Base-by-base conservation (phyloP, 1,140 invertebrate genomes). In the Harpegnathos saltator region DNA sequence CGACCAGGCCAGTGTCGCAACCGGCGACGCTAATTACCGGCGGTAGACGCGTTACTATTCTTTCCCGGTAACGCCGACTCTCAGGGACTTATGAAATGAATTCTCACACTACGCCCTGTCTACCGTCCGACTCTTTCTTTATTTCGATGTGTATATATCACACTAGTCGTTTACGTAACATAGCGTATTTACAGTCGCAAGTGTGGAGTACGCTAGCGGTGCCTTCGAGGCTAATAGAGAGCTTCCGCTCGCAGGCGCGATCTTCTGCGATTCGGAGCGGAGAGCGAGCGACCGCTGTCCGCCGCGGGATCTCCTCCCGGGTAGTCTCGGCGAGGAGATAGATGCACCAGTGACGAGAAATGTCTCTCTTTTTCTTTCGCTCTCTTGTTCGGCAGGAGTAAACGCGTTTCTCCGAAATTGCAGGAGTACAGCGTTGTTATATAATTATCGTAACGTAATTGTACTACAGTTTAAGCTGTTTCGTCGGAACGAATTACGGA, bases 41-140 rank as follows among this genome's bases (percentile, higher is more conserved):
- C 89, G 80, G 83, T 74, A 89, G 86, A 74, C 86, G 89, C 81
- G 84, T 93, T 92, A 92, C 93, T 93, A 93, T 92, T 92, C 85
- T 87, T 87, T 87, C 80, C 78, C 80, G 63, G 80, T 82, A 69
- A 77, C 29, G 58, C 63, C 33, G 63, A 71, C 77, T 91, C 89
- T 90, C 89, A 85, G 84, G 90, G 89, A 83, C 90, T 93, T 93
- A 91, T 89, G 92, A 93, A 94, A 93, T 93, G 83, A 93, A 92
- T 93, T 94, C 92, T 93, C 92, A 94, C 92, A 93, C 90, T 91
- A 61, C 66, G 38, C 78, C 58, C 61, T 91, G 90, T 94, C 89
- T 87, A 90, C 78, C 72, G 85, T 93, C 89, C 91, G 86, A 81
- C 82, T 92, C 81, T 90, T 92, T 80, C 75, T 93, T 92, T 82